A percentile compares a stretch with the other conserved stretches of the same genome.
phyloP scores from a whole-genome alignment of 2,113 vertebrate species.

The Zosterops lateralis region DNA sequence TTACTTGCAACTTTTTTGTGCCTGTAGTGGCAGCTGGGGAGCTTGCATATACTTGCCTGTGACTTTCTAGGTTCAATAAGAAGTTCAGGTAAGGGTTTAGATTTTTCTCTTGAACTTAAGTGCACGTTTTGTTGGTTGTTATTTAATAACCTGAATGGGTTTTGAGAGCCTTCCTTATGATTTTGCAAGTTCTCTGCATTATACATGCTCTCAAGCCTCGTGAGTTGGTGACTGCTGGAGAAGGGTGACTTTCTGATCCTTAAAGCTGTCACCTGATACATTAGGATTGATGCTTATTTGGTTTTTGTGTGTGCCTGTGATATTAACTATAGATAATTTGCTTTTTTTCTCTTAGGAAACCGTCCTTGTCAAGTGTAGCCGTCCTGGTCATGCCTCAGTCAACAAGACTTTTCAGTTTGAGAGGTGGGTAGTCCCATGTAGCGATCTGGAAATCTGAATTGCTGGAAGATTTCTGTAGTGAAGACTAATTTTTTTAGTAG shows the following conservation, averaged over 20 bases:
- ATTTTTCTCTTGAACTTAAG: background rate
- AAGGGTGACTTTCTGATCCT: background rate
- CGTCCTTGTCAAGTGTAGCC: slow-evolving; percentile 47
- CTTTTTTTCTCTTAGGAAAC: slow-evolving; percentile 66
- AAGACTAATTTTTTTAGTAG: background rate
- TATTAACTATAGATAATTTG: background rate
- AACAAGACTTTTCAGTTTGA: slow-evolving; percentile 70
- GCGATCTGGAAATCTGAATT: background rate
- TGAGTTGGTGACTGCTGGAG: background rate
- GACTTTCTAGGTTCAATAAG: background rate
- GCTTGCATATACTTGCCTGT: background rate
- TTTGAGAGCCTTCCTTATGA: background rate
- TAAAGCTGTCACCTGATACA: background rate
- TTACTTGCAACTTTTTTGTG: background rate
- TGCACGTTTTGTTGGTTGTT: background rate
- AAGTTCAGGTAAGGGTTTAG: background rate
- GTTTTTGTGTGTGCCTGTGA: background rate
- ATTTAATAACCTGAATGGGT: background rate
- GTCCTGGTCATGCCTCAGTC: slow-evolving; percentile 46
- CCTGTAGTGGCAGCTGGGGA: background rate
- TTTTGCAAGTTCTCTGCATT: background rate
- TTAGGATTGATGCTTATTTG: background rate
- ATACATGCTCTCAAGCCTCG: background rate
- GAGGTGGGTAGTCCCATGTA: slow-evolving; percentile 52
- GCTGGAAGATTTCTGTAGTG: background rate